Evolutionary conservation across 2,797 vertebrate species (phyloP).

Genomic region (Neosilurus mollespiculum): DNA sequence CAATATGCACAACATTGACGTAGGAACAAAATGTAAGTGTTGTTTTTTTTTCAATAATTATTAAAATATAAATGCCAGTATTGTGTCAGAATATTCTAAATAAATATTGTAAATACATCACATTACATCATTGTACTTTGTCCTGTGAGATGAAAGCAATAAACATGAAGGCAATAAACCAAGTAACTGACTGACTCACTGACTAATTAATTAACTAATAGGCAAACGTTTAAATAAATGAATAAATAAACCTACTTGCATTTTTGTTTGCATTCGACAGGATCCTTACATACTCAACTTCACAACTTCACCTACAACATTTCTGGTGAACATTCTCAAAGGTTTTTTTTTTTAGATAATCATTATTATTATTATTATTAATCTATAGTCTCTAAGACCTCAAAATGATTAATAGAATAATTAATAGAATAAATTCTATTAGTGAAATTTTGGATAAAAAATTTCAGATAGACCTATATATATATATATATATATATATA

Average conservation of each 20-base stretch:
- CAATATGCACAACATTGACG: no score
- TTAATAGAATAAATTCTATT: no score
- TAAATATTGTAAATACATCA: background rate
- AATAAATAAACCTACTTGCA: background rate
- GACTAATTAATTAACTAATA: no score
- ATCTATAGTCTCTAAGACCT: background rate
- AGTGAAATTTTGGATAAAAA: background rate
- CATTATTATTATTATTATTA: no score
- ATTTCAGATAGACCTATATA: background rate
- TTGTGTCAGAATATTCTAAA: background rate
- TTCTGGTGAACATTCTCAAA: background rate
- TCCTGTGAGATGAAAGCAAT: background rate
- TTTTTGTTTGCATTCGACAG: background rate
- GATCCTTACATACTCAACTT: background rate
- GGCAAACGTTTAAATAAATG: no score
- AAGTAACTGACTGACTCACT: no score
- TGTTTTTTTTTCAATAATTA: no score
- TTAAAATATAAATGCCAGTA: background rate
- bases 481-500: no score
- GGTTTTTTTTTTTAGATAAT: background rate
- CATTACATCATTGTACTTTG: no score
- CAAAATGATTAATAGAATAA: background rate
- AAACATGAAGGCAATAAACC: no score
- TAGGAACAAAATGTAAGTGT: no score
- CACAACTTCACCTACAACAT: background rate